Conservation (phyloP, 2,888 invertebrate genomes). For the Timema podura region DNA sequence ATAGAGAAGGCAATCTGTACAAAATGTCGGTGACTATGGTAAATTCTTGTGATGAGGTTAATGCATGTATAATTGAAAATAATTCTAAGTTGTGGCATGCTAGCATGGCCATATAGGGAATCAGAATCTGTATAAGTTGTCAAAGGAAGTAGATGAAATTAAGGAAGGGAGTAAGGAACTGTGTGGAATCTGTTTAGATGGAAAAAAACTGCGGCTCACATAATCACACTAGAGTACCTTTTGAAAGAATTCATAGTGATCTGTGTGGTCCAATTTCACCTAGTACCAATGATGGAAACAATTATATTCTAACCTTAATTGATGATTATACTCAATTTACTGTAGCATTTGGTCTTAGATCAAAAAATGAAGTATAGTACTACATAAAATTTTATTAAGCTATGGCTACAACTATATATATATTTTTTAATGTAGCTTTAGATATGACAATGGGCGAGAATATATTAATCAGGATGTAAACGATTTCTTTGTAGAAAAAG, state of each 20-base stretch:
- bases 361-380: neutral
- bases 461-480: slow-evolving; percentile 5
- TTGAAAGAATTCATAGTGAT: too few relatives aligned
- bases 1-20: too few relatives aligned
- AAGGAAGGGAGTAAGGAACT: too few relatives aligned
- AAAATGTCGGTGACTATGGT: neutral
- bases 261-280: too few relatives aligned
- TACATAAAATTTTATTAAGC: slow-evolving; percentile 7
- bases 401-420: slow-evolving; percentile 1
- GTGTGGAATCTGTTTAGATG: too few relatives aligned
- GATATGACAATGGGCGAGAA: neutral
- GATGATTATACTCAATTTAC: slow-evolving; percentile 13
- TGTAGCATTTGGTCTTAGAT: neutral
- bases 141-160: slow-evolving; percentile 1
- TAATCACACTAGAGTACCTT: too few relatives aligned
- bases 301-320: too few relatives aligned
- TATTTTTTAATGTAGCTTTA: neutral
- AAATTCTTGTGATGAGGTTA: neutral
- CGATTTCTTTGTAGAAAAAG: neutral
- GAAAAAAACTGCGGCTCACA: too few relatives aligned
- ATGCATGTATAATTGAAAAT: neutral
- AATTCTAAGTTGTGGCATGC: slow-evolving; percentile 6
- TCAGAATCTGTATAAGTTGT: neutral
- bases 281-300: too few relatives aligned
- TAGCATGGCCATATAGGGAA: slow-evolving; percentile 4